phyloP scores from a whole-genome alignment of 2,113 vertebrate species.

The Mesocricetus auratus region DNA sequence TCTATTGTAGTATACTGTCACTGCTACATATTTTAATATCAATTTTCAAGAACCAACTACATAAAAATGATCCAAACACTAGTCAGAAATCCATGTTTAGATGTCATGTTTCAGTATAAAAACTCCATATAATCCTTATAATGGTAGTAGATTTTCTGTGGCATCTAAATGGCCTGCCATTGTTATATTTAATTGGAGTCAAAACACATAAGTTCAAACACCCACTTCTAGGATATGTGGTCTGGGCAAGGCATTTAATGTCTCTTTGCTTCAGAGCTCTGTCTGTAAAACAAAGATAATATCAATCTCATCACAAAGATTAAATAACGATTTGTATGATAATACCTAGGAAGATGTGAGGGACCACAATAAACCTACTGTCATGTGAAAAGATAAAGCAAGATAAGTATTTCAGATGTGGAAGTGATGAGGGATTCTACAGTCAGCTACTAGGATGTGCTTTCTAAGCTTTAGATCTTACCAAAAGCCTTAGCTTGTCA shows the following conservation, averaged over 20 bases:
- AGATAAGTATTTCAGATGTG: neutral
- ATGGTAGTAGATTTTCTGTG: neutral
- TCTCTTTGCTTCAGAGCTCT: neutral
- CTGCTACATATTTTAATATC: neutral
- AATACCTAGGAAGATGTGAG: too few species aligned
- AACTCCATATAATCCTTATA: neutral
- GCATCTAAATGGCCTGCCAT: neutral
- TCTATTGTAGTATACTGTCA: neutral
- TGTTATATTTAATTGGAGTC: neutral
- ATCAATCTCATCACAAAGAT: neutral
- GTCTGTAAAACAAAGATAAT: neutral
- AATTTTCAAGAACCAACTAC: neutral
- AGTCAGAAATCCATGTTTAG: neutral
- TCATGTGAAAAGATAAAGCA: neutral
- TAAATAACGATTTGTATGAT: neutral
- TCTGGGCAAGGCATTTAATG: neutral
- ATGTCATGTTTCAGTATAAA: neutral
- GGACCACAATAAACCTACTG: neutral
- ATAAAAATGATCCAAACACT: neutral
- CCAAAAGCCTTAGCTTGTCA: neutral
- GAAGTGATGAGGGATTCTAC: fast-evolving
- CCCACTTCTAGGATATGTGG: neutral
- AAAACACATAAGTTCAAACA: neutral
- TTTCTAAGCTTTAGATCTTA: neutral
- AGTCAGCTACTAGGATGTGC: neutral